Evolutionary conservation across 1,140 invertebrate genomes (phyloP).

Genomic region (Drosophila ercepeae): DNA sequence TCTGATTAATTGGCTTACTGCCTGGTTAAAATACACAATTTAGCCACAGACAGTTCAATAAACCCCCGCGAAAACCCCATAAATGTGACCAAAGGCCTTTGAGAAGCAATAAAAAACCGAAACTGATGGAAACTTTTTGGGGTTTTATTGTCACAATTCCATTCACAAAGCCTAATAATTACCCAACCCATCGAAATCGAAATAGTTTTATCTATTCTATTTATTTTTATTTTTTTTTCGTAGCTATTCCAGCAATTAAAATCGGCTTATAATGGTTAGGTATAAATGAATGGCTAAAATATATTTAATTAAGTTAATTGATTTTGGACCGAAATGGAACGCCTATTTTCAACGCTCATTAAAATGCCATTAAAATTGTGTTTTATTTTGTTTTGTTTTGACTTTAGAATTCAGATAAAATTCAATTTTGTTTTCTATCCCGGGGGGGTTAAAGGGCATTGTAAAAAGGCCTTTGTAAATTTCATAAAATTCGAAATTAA

Average conservation of each 20-base stretch:
- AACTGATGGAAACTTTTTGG: slow-evolving; percentile 14
- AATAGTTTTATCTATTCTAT: slow-evolving; percentile 34
- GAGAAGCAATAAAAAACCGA: not conserved
- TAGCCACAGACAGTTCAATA: slow-evolving; percentile 1
- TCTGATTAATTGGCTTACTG: not conserved
- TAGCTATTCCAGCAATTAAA: slow-evolving; percentile 37
- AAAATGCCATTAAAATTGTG: slow-evolving; percentile 72
- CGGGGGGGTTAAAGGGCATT: slow-evolving; percentile 5
- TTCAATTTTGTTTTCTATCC: slow-evolving; percentile 8
- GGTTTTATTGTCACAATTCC: slow-evolving; percentile 19
- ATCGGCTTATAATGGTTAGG: slow-evolving; percentile 45
- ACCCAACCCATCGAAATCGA: slow-evolving; percentile 21
- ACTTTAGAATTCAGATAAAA: slow-evolving; percentile 46
- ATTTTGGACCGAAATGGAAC: slow-evolving; percentile 63
- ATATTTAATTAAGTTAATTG: slow-evolving; percentile 62
- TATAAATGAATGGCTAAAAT: slow-evolving; percentile 46
- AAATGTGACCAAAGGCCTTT: no score
- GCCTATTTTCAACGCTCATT: slow-evolving; percentile 68
- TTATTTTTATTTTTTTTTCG: no score
- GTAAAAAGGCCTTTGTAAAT: slow-evolving; percentile 7
- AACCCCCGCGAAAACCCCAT: not conserved
- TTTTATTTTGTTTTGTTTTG: slow-evolving; percentile 30
- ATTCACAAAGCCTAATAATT: slow-evolving; percentile 43
- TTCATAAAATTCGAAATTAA: not conserved
- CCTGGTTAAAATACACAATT: not conserved